These are phyloP conservation scores for Alligator sinensis DNA, from an alignment of 2,113 vertebrate genomes.

Conservation along the genomic window DNA sequence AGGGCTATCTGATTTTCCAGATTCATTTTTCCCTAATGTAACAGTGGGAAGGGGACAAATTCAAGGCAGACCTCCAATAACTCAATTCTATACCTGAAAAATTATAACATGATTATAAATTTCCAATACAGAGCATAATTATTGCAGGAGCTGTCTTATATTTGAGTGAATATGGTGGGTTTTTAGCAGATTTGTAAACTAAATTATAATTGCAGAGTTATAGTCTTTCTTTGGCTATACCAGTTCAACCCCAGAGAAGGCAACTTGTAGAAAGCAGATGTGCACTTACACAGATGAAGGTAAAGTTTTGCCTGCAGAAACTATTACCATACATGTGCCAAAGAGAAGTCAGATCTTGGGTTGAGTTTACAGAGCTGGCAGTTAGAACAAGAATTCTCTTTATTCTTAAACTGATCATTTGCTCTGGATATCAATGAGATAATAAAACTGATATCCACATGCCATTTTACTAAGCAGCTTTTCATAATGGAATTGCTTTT, in stretches of 20 bases:
- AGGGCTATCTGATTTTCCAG: too few relatives aligned
- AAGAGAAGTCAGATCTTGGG: neutral
- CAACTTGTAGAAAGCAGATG: constrained; percentile 3
- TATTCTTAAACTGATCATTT: neutral
- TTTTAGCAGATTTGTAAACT: too few relatives aligned
- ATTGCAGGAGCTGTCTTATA: neutral
- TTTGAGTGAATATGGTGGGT: neutral
- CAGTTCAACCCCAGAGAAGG: neutral
- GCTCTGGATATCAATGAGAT: neutral
- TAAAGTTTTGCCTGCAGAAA: neutral
- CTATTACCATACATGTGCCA: neutral
- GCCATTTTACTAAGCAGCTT: neutral
- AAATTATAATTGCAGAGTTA: too few relatives aligned
- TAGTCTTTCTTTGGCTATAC: too few relatives aligned
- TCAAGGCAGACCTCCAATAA: too few relatives aligned
- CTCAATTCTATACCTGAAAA: too few relatives aligned
- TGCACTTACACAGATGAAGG: neutral
- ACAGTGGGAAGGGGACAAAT: too few relatives aligned
- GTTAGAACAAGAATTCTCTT: neutral
- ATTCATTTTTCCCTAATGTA: too few relatives aligned
- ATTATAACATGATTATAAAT: too few relatives aligned
- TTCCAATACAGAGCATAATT: too few relatives aligned
- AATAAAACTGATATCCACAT: neutral
- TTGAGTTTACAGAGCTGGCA: neutral
- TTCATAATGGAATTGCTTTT: neutral